Percentiles rank a stretch among this genome's conserved stretches.
Conservation (phyloP, 2,888 invertebrate genomes). For the Gryllus longicercus region DNA sequence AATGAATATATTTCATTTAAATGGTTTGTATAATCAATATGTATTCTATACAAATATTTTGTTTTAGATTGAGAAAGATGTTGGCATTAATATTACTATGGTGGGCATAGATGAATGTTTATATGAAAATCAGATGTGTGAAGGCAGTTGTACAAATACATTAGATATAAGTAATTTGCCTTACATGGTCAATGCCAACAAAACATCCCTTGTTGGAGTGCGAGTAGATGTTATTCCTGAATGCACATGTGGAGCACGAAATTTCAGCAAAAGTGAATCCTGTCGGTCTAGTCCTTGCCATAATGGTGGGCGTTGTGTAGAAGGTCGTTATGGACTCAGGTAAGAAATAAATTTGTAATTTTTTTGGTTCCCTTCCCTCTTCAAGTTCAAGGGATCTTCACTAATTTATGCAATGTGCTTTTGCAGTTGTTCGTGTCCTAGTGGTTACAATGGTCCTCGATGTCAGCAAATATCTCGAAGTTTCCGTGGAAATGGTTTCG, state of each 20-base stretch:
- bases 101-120: slow-evolving; percentile 96
- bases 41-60: slow-evolving; percentile 24
- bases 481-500: slow-evolving; percentile 94
- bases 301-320: slow-evolving; percentile 94
- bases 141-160: slow-evolving; percentile 92
- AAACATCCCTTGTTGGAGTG: slow-evolving; percentile 93
- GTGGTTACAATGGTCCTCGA: slow-evolving; percentile 89
- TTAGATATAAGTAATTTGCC: slow-evolving; percentile 84
- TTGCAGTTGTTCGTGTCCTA: slow-evolving; percentile 82
- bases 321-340: slow-evolving; percentile 73
- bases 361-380: not conserved
- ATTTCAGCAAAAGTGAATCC: slow-evolving; percentile 84
- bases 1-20: too few species aligned
- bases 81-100: slow-evolving; percentile 96
- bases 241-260: slow-evolving; percentile 89
- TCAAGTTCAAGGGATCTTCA: not conserved
- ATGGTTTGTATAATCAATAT: too few species aligned
- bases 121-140: slow-evolving; percentile 91
- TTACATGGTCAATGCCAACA: slow-evolving; percentile 96
- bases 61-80: slow-evolving; percentile 75
- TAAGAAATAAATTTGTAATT: slow-evolving; percentile 30
- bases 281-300: slow-evolving; percentile 89
- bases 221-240: slow-evolving; percentile 88
- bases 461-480: slow-evolving; percentile 96
- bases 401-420: not conserved